Evolutionary conservation across 2,113 vertebrate genomes (phyloP), one percentile per base, ranked within the genome.

Genomic region (Zingel zingel): DNA sequence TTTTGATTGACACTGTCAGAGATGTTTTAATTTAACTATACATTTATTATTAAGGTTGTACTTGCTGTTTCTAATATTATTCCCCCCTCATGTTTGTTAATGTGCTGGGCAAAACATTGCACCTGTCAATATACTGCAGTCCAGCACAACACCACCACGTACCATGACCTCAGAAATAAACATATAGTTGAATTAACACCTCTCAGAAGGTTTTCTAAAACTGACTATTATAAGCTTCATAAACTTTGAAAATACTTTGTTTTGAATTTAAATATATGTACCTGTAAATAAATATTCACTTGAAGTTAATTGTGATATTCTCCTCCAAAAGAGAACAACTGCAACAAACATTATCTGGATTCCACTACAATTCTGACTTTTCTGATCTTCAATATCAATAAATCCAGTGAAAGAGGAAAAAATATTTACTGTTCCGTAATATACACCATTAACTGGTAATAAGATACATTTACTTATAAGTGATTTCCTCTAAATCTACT

Each of bases 401-500:
- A 73, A 77, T 71, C 21, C 23, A 61, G 6, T 50, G 16, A 78
- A 73, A 58, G 63, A 81, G 59, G 65, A 81, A 54, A 21, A 21
- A 70, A 43, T 71, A 75, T 79, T 82, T 59, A 57, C 27, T 51
- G 14, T 66, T 80, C 27, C 39, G 43, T 4, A 45, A 19, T 62
- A 53, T 23, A 58, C 27, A 27, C 30, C 43, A 62, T 77, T 82
- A 74, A 67, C 36, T 43, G 58, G 62, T 64, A 82, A 73, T 50
- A 57, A 11, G n/a, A 69, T 72, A 77, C 68, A 79, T 77, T 83
- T 81, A 12, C 62, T 53, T 45, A 16, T 61, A 77, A 79, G 50
- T 11, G 30, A 84, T 79, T 81, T 70, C 12, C 53, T 78, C 66
- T 73, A 59, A 85, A 82, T 64, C 64, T 71, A 74, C 62, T 65